Percentiles rank a stretch among this genome's conserved stretches.
Conservation (phyloP, 2,888 invertebrate genomes). For the Asteroscopus sphinx region DNA sequence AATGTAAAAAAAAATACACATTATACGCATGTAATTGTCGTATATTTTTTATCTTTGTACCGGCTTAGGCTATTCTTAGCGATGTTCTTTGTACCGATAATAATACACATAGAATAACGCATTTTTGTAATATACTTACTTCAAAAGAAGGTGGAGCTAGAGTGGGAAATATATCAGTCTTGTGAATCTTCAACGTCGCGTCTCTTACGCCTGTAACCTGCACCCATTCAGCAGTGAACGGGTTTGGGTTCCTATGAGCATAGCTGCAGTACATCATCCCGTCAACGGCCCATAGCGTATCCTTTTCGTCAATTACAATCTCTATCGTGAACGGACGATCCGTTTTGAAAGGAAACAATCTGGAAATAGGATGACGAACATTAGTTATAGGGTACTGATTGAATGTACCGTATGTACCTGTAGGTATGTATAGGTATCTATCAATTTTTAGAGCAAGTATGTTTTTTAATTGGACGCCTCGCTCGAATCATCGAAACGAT, state of each 20-base stretch:
- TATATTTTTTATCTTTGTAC: no score
- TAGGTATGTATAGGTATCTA: no score
- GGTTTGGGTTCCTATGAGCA: constrained; percentile 88
- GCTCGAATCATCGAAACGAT: no score
- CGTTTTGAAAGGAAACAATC: constrained; percentile 85
- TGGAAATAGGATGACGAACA: constrained; percentile 58
- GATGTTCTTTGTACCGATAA: no score
- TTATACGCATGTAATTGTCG: no score
- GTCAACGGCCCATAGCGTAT: constrained; percentile 92
- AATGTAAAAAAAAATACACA: no score
- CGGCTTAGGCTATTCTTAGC: no score
- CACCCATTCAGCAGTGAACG: constrained; percentile 79
- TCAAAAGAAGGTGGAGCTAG: constrained; percentile 70
- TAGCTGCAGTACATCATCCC: constrained; percentile 93
- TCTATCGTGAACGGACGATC: constrained; percentile 89
- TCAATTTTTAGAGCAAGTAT: no score
- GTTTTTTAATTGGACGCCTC: no score
- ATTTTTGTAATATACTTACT: constrained; percentile 57
- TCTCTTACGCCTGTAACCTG: constrained; percentile 91
- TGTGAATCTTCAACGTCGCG: constrained; percentile 91
- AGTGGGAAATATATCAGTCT: constrained; percentile 84
- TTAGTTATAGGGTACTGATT: background rate
- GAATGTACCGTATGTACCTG: no score
- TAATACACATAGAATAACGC: no score
- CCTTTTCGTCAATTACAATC: constrained; percentile 90